phyloP scores from a whole-genome alignment of 2,888 invertebrate species.

The Synergus gifuensis region DNA sequence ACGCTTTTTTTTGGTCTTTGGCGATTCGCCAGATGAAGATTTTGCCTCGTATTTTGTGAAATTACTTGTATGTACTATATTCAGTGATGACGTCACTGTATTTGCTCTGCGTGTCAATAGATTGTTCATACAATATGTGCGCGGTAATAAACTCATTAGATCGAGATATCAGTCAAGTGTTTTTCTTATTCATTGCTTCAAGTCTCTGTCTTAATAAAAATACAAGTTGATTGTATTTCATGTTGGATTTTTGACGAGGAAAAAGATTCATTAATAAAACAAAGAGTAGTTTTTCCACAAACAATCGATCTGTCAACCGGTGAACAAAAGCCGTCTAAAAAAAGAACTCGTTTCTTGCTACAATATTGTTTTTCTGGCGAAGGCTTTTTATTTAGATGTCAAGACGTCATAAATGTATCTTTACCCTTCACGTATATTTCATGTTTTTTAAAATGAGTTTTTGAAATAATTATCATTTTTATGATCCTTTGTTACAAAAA shows the following conservation, averaged over 20 bases:
- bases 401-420: neutral
- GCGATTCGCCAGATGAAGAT: constrained; percentile 19
- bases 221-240: constrained; percentile 9
- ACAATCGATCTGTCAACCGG: constrained; percentile 1
- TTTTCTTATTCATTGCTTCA: neutral
- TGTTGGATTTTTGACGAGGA: neutral
- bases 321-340: constrained; percentile 9
- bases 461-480: too few relatives aligned
- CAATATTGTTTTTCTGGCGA: neutral
- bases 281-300: neutral
- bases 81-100: constrained; percentile 19
- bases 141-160: constrained; percentile 37
- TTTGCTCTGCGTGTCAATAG: constrained; percentile 15
- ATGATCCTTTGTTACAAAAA: too few relatives aligned
- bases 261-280: constrained; percentile 11
- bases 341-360: neutral
- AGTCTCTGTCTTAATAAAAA: neutral
- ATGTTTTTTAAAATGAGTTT: neutral
- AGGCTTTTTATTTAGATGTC: neutral
- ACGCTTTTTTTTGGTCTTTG: constrained; percentile 12
- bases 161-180: constrained; percentile 34
- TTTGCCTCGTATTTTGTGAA: constrained; percentile 8
- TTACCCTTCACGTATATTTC: constrained; percentile 10
- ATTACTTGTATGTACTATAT: neutral
- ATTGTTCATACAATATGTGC: constrained; percentile 5